A percentile compares a stretch with the other conserved stretches of the same genome.
These are phyloP conservation scores for Ridgeia piscesae DNA, from an alignment of 1,140 invertebrate genomes.

Conservation along the genomic window DNA sequence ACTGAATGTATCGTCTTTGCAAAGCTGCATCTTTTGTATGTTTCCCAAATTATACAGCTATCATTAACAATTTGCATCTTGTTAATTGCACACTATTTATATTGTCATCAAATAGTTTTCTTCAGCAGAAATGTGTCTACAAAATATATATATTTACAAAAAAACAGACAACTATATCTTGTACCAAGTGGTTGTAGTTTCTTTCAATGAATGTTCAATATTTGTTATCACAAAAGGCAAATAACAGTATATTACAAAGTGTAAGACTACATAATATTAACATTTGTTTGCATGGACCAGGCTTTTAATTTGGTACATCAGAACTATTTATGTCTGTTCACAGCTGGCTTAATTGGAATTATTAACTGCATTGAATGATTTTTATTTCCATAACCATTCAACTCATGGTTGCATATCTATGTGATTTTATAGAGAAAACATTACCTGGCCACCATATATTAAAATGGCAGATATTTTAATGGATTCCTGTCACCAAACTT, in stretches of 20 bases:
- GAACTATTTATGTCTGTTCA: too few relatives aligned
- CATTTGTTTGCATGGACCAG: too few relatives aligned
- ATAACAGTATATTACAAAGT: too few relatives aligned
- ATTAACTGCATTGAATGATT: too few relatives aligned
- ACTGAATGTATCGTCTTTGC: neutral
- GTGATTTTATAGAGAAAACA: neutral
- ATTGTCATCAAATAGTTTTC: neutral
- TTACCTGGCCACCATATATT: neutral
- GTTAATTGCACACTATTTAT: neutral
- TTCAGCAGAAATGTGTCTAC: neutral
- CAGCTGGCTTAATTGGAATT: too few relatives aligned
- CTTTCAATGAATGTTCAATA: neutral
- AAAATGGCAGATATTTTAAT: neutral
- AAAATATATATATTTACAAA: neutral
- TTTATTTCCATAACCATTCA: neutral
- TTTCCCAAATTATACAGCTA: neutral
- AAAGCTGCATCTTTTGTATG: neutral
- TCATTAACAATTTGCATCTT: neutral
- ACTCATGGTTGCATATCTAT: neutral
- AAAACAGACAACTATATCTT: neutral
- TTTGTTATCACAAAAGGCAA: neutral
- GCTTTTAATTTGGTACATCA: too few relatives aligned
- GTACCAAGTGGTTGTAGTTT: neutral
- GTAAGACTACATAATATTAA: too few relatives aligned
- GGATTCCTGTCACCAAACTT: neutral